A percentile compares a stretch with the other conserved stretches of the same genome.
Evolutionary conservation across 2,113 vertebrate genomes (phyloP).

Genomic region (Tragelaphus imberbis): DNA sequence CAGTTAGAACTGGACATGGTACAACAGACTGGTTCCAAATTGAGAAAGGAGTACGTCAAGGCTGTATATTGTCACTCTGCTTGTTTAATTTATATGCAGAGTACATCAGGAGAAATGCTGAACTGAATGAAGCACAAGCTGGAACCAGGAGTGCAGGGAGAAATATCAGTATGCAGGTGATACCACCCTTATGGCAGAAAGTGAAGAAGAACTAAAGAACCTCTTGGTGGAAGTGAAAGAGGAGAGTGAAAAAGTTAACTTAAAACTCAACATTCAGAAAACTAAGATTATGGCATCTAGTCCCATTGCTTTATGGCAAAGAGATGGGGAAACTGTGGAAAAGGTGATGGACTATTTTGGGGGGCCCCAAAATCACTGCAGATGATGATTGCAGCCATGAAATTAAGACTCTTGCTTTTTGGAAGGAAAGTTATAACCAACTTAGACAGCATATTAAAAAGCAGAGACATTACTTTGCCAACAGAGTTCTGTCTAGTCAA

Average conservation of each 20-base stretch:
- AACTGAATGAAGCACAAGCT: neutral
- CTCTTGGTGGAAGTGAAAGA: neutral
- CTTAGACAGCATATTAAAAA: neutral
- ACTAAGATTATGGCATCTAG: neutral
- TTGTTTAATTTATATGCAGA: neutral
- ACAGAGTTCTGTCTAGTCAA: neutral
- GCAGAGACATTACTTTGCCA: neutral
- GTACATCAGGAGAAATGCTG: neutral
- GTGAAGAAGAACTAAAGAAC: neutral
- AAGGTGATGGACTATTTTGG: neutral
- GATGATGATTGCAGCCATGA: neutral
- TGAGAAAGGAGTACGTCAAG: neutral
- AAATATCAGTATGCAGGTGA: neutral
- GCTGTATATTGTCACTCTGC: neutral
- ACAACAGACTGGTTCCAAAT: neutral
- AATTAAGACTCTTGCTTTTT: neutral
- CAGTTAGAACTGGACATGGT: neutral
- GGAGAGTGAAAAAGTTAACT: neutral
- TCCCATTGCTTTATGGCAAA: neutral
- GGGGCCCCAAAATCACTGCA: neutral
- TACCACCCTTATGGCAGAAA: neutral
- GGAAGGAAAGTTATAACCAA: neutral
- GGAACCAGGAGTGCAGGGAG: neutral
- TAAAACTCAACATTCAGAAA: neutral
- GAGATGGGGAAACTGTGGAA: neutral